Evolutionary conservation across 2,797 vertebrate genomes (phyloP).

Genomic region (Xiphorhynchus erythropygius): DNA sequence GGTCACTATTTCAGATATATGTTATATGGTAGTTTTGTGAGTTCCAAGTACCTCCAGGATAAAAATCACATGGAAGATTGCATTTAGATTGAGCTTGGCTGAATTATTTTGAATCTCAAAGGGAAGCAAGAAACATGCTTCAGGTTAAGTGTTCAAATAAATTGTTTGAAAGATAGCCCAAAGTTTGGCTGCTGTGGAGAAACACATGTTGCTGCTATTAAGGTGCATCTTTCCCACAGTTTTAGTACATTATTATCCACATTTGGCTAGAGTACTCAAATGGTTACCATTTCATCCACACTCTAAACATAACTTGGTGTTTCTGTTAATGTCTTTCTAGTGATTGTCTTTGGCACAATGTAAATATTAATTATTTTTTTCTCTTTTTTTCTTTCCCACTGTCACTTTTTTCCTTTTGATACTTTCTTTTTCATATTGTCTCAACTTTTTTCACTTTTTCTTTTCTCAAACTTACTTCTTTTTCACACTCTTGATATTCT

Average conservation of each 20-base stretch:
- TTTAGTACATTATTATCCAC: not conserved
- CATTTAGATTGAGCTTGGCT: not conserved
- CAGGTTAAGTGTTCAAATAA: not conserved
- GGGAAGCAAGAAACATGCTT: not conserved
- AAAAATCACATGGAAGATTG: not conserved
- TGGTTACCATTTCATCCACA: not conserved
- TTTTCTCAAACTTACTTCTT: not conserved
- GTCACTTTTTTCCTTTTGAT: slow-evolving; percentile 39
- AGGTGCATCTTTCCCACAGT: not conserved
- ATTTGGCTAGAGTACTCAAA: not conserved
- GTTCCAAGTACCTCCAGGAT: not conserved
- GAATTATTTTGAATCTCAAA: not conserved
- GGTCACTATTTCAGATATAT: not conserved
- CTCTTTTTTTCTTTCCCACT: slow-evolving; percentile 60
- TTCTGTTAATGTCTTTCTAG: slow-evolving; percentile 17
- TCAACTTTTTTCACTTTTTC: not conserved
- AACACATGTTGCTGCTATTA: not conserved
- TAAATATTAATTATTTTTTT: slow-evolving; percentile 61
- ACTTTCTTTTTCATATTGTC: not conserved
- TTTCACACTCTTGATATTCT: slow-evolving; percentile 48
- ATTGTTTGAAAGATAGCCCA: not conserved
- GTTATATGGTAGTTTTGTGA: not conserved
- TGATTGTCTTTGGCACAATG: slow-evolving; percentile 30
- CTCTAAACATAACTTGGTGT: not conserved
- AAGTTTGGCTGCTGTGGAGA: not conserved